phyloP scores from a whole-genome alignment of 2,888 invertebrate genomes.

The Aradus depressus region DNA sequence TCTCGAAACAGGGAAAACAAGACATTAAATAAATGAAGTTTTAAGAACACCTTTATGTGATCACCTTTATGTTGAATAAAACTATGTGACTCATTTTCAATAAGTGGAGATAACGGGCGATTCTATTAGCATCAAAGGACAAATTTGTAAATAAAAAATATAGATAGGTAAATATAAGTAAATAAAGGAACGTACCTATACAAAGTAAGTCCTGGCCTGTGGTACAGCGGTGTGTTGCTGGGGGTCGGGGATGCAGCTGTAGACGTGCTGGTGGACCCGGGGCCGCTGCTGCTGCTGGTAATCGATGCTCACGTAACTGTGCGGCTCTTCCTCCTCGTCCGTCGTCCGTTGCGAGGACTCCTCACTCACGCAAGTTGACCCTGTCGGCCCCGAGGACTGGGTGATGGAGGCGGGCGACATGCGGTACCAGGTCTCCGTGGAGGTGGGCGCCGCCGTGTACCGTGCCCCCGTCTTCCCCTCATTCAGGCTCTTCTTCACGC shows the following conservation, averaged over 20 bases:
- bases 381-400: constrained; percentile 32
- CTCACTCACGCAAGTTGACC: constrained; percentile 33
- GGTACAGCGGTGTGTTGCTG: constrained; percentile 29
- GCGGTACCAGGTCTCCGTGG: constrained; percentile 52
- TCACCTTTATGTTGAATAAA: too few species aligned
- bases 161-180: too few species aligned
- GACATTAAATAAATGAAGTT: too few species aligned
- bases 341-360: constrained; percentile 41
- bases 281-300: constrained; percentile 30
- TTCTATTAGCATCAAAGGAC: too few species aligned
- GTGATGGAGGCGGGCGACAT: constrained; percentile 36
- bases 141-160: too few species aligned
- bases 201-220: constrained; percentile 33
- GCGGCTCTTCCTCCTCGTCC: constrained; percentile 49
- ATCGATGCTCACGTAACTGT: constrained; percentile 57
- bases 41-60: too few species aligned
- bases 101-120: too few species aligned
- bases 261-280: constrained; percentile 32
- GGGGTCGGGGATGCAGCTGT: constrained; percentile 34
- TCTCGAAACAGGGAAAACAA: too few species aligned
- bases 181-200: too few species aligned
- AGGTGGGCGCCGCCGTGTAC: constrained; percentile 63
- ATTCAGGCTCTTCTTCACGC: constrained; percentile 24
- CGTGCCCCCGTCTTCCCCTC: constrained; percentile 47
- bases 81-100: too few species aligned